A percentile compares a stretch with the other conserved stretches of the same genome.
Evolutionary conservation across 2,113 vertebrate species (phyloP).

Genomic region (Chaetura pelagica): DNA sequence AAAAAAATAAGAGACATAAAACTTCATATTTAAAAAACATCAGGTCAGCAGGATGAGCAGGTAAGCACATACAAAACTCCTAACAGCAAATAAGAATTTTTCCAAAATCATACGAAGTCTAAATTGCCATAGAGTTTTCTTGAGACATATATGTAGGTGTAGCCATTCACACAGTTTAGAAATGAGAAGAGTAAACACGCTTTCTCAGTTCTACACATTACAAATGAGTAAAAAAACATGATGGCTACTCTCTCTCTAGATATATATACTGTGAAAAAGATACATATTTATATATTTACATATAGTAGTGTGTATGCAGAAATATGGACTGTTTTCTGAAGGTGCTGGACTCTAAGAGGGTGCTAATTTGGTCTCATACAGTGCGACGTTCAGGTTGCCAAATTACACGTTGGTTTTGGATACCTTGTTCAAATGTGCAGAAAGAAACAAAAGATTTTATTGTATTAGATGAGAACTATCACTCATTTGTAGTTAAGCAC

Average conservation of each 20-base stretch:
- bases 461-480: neutral
- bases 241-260: too few relatives aligned
- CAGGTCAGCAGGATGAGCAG: neutral
- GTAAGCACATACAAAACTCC: neutral
- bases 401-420: neutral
- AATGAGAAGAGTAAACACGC: neutral
- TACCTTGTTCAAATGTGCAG: neutral
- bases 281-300: neutral
- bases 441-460: neutral
- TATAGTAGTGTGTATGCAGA: neutral
- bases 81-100: neutral
- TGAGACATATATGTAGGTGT: neutral
- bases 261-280: too few relatives aligned
- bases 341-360: neutral
- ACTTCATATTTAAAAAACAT: neutral
- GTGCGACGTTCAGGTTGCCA: neutral
- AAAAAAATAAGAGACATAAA: neutral
- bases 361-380: neutral
- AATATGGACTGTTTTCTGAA: neutral
- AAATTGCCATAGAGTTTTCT: neutral
- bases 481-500: neutral
- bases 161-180: neutral
- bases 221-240: neutral
- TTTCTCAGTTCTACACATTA: accelerated
- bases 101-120: neutral